These are phyloP conservation scores for Tipula lateralis DNA, from an alignment of 2,888 invertebrate genomes.

Conservation along the genomic window DNA sequence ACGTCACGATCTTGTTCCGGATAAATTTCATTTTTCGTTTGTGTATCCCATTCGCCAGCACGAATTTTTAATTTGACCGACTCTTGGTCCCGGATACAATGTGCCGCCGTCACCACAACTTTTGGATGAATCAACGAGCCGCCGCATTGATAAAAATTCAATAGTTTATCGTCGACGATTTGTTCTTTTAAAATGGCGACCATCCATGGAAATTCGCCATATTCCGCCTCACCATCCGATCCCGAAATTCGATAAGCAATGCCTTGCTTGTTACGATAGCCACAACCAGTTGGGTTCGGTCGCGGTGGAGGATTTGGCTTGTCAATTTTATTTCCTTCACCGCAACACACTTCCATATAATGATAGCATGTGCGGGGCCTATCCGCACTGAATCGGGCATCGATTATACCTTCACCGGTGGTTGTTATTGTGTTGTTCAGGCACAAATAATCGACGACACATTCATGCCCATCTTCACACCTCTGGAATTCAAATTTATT, in stretches of 20 bases:
- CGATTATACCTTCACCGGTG: conserved; percentile 68
- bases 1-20: conserved; percentile 68
- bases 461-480: too few species aligned
- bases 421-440: conserved; percentile 60
- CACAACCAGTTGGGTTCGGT: too few species aligned
- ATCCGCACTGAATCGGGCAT: conserved; percentile 59
- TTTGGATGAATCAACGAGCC: conserved; percentile 44
- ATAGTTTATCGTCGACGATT: conserved; percentile 33
- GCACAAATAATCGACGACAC: conserved; percentile 75
- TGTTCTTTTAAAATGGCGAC: too few species aligned
- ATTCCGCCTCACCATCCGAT: too few species aligned
- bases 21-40: too few species aligned
- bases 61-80: conserved; percentile 50
- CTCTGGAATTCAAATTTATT: too few species aligned
- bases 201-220: too few species aligned
- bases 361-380: conserved; percentile 32
- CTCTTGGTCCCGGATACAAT: conserved; percentile 55
- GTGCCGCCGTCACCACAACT: conserved; percentile 76
- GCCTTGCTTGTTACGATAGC: too few species aligned
- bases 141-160: conserved; percentile 51
- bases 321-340: conserved; percentile 38
- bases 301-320: conserved; percentile 41
- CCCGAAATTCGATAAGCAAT: too few species aligned
- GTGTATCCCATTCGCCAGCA: conserved; percentile 81
- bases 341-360: conserved; percentile 43